phyloP scores from a whole-genome alignment of 2,113 vertebrate species.

The Chamaetylas fuelleborni region DNA sequence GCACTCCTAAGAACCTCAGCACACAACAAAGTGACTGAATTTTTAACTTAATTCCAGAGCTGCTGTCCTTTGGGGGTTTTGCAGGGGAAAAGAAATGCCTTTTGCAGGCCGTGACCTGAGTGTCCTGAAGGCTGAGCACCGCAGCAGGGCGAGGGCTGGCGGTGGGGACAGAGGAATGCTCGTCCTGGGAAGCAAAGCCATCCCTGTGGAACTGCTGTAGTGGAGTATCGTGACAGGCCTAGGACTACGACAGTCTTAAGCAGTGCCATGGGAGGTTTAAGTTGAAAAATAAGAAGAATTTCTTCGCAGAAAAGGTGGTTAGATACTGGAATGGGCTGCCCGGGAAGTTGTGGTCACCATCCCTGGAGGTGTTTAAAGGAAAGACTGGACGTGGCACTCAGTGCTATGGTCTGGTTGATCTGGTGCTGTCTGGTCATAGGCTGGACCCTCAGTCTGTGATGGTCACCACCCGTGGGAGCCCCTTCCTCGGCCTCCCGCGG shows the following conservation, averaged over 20 bases:
- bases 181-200: rapidly evolving
- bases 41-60: background rate
- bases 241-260: too few relatives aligned
- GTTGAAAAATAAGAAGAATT: background rate
- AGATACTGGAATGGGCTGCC: background rate
- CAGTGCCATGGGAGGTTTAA: background rate
- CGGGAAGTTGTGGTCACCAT: background rate
- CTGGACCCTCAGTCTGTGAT: background rate
- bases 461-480: background rate
- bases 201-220: too few relatives aligned
- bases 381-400: background rate
- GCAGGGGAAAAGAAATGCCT: background rate
- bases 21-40: rapidly evolving
- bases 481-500: background rate
- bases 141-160: too few relatives aligned
- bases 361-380: background rate
- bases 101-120: too few relatives aligned
- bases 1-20: background rate
- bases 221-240: rapidly evolving
- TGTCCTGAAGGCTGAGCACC: too few relatives aligned
- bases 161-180: rapidly evolving
- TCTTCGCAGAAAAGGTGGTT: background rate
- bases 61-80: rapidly evolving
- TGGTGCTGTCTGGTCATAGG: background rate
- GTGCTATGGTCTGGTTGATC: background rate